Base-by-base conservation (phyloP, 53 echinoderm and acorn worm species). In the Holothuria scabra region DNA sequence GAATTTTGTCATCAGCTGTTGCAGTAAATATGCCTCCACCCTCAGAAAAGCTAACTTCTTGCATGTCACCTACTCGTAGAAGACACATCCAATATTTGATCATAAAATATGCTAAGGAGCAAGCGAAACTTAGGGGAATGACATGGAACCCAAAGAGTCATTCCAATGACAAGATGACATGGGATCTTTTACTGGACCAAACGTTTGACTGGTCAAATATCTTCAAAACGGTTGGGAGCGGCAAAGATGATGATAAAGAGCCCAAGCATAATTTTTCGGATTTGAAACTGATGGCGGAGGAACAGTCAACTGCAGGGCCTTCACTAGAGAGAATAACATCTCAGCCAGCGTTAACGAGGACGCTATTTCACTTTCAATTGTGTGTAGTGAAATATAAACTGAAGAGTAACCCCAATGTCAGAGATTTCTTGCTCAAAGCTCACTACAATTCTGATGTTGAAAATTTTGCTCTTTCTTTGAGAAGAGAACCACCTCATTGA, bases 351-450 rank as follows among this genome's bases (percentile, higher is more conserved):
- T 32, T 95, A 4, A 91, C 85, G 6, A 84, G 90, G 25, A 88
- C 85, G 0, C 64, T 97, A 9, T 93, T 97, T 61, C 65, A 68
- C 22, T 86, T 87, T 56, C 97, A 97, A 64, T 87, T 88, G 16
- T 66, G 88, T 28, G 97, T 88, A 5, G 85, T 94, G 7, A 90
- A 91, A 66, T 97, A 92, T 76, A 72, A 81, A 49, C 34, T 71
- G 28, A 28, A 37, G 19, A 56, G 56, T 7, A 89, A 89, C 30
- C 22, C 34, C 11, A 29, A 26, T 2, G 87, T 91, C 34, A 78
- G 87, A 72, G 80, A 86, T 19, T 86, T 86, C 21, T 78, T 94
- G 11, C 81, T 94, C 62, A 66, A 84, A 23, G 83, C 91, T 4
- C 59, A 67, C 14, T 87, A 81, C 65, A 86, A 91, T 48, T 86